Evolutionary conservation across 1,140 invertebrate species (phyloP), one percentile per base, ranked within the genome.

Genomic region (Drosophila watanabei): DNA sequence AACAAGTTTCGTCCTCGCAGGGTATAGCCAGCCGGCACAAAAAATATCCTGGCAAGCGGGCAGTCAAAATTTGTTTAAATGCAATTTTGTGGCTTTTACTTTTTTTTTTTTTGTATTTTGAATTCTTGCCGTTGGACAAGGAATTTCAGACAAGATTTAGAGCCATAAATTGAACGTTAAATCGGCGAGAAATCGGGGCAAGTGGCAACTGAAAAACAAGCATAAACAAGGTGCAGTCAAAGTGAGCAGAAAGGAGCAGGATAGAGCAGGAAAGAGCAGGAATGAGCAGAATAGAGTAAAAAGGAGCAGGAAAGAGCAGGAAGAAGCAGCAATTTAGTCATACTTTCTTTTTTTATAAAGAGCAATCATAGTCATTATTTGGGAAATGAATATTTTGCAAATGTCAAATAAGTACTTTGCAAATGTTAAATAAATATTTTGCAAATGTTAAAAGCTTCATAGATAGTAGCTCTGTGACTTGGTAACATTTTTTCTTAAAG

Each of bases 11-110:
- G 30, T 30, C 45, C 49, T 59, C 13, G 65, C 32, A 30, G 14
- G 14, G 5, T 3, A n/a, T 16, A 51, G 9, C 10, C 11, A 51
- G 9, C 10, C 11, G 11, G 39, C 33, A 20, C 43, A 52, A 58
- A 10, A 32, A n/a, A 18, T 52, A 35, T 60, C 30, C 46, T 32
- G 33, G 6, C 61, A 63, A 48, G 43, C 48, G 33, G 32, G 30
- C 48, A 70, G 33, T 33, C 63, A 79, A 80, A 80, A 63, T 82
- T 80, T 84, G 58, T 80, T 86, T 54, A 64, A 76, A 87, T 76
- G 68, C 54, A 77, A 72, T 87, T 87, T 75, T 79, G 66, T 28
- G 72, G 64, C 41, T 10, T n/a, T 63, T 45, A 1, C 24, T 46
- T 41, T 71, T 43, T 30, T 24, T 13, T 20, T 4, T 43, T n/a